phyloP scores from a whole-genome alignment of 2,797 vertebrate genomes.

The Parauchenoglanis ngamensis region DNA sequence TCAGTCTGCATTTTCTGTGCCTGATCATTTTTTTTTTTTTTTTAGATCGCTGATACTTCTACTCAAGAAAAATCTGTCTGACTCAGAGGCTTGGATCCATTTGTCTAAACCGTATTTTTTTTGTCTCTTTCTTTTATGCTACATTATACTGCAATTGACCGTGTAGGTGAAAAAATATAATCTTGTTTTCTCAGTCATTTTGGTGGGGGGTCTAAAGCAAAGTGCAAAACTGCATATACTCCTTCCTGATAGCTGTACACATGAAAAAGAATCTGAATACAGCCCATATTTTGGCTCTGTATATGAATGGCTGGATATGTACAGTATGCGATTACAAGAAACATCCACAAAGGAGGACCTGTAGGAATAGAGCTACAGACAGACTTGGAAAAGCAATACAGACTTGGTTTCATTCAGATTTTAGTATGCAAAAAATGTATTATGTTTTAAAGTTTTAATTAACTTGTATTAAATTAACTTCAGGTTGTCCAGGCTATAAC shows the following conservation, averaged over 20 bases:
- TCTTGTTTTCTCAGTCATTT: background rate
- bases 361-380: background rate
- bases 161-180: background rate
- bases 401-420: background rate
- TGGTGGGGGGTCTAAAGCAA: background rate
- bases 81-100: background rate
- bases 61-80: background rate
- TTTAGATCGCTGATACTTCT: background rate
- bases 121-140: background rate
- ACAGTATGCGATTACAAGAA: constrained; percentile 20
- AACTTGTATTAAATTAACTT: background rate
- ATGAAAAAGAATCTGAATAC: background rate
- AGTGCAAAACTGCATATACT: background rate
- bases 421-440: background rate
- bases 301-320: background rate
- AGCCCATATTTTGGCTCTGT: background rate
- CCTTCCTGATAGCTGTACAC: background rate
- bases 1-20: background rate
- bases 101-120: background rate
- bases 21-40: background rate
- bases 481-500: background rate
- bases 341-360: background rate
- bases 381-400: background rate
- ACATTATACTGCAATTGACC: background rate
- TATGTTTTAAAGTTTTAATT: background rate